phyloP scores from a whole-genome alignment of 30 jellyfish, hydroid and myxozoan species.

The Hydractinia echinata region DNA sequence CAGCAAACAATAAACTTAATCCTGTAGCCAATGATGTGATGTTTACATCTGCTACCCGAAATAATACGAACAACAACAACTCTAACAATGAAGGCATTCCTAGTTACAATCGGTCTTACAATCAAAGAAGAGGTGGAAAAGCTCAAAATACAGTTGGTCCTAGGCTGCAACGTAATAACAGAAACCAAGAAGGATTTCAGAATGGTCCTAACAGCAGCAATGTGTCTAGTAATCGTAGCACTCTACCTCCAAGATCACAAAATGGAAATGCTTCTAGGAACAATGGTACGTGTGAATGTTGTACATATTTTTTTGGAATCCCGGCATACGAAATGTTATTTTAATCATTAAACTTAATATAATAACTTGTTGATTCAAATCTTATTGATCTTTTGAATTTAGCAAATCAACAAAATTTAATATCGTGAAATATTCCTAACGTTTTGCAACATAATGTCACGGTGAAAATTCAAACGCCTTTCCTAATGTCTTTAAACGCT shows the following conservation, averaged over 20 bases:
- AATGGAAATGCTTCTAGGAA: background rate
- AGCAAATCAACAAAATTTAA: too few relatives aligned
- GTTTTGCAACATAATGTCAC: too few relatives aligned
- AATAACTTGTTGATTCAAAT: too few relatives aligned
- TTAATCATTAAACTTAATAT: too few relatives aligned
- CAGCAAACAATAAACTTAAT: background rate
- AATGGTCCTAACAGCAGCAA: background rate
- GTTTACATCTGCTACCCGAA: background rate
- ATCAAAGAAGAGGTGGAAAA: slow-evolving; percentile 9
- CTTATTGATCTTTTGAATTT: too few relatives aligned
- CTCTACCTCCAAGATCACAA: slow-evolving; percentile 4
- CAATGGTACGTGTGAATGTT: background rate
- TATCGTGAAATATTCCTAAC: too few relatives aligned
- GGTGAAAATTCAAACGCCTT: too few relatives aligned
- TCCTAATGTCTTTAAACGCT: too few relatives aligned
- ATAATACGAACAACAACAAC: slow-evolving; percentile 4
- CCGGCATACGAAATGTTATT: too few relatives aligned
- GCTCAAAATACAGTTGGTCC: slow-evolving; percentile 26
- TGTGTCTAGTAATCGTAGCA: background rate
- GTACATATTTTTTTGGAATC: too few relatives aligned
- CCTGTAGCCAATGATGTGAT: background rate
- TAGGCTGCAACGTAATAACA: slow-evolving; percentile 26
- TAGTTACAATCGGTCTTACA: background rate
- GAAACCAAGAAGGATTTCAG: slow-evolving; percentile 1
- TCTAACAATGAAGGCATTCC: slow-evolving; percentile 25